These are phyloP conservation scores for Ceratothoa steindachneri DNA, from an alignment of 2,888 invertebrate species.

Conservation along the genomic window DNA sequence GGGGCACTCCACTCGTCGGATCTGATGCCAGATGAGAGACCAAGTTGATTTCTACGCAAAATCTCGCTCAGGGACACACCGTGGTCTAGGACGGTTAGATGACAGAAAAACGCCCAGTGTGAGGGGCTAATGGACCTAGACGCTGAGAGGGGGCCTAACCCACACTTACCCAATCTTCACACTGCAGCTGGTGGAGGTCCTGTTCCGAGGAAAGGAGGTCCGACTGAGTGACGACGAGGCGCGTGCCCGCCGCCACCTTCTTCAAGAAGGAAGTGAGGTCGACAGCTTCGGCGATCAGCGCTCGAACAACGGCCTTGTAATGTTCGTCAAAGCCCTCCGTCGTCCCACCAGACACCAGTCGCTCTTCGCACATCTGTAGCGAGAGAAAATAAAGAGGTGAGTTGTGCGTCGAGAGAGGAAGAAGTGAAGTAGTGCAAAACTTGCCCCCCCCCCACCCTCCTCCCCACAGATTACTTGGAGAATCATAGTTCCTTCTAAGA, in stretches of 20 bases:
- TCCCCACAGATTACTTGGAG: too few relatives aligned
- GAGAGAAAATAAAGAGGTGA: constrained; percentile 1
- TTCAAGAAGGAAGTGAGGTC: constrained; percentile 86
- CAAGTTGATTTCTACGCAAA: too few relatives aligned
- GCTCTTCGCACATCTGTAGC: constrained; percentile 34
- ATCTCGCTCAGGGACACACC: too few relatives aligned
- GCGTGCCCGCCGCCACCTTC: constrained; percentile 59
- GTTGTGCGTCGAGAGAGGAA: neutral
- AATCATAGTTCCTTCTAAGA: too few relatives aligned
- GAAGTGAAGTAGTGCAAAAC: too few relatives aligned
- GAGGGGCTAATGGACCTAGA: too few relatives aligned
- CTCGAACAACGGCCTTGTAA: constrained; percentile 87
- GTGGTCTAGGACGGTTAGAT: too few relatives aligned
- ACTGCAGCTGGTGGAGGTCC: constrained; percentile 42
- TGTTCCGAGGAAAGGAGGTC: constrained; percentile 40
- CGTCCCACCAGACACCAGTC: constrained; percentile 23
- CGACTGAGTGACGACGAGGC: constrained; percentile 15
- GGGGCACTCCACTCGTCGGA: too few relatives aligned
- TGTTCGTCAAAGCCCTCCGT: constrained; percentile 56
- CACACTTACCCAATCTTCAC: constrained; percentile 44
- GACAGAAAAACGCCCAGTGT: too few relatives aligned
- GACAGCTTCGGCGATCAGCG: constrained; percentile 82
- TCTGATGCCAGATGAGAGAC: too few relatives aligned
- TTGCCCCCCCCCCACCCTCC: too few relatives aligned
- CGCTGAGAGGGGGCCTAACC: too few relatives aligned